A percentile compares a stretch with the other conserved stretches of the same genome.
phyloP scores from a whole-genome alignment of 2,888 invertebrate species.

The Zygaena filipendulae region DNA sequence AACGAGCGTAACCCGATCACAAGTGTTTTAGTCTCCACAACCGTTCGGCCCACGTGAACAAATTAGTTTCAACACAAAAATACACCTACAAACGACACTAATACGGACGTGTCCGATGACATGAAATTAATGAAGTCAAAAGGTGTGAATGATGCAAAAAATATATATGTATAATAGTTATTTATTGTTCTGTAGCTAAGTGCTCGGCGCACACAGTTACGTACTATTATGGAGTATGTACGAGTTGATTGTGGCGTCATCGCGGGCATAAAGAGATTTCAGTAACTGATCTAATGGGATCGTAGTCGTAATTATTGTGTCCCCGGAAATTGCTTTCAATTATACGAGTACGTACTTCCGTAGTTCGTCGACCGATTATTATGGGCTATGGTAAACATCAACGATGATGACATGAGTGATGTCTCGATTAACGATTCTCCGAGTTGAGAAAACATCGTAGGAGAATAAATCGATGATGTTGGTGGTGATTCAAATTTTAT shows the following conservation, averaged over 20 bases:
- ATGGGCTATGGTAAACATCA: slow-evolving; percentile 23
- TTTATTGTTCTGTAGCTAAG: too few relatives aligned
- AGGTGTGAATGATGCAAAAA: slow-evolving; percentile 32
- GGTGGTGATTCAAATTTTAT: too few relatives aligned
- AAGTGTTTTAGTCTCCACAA: slow-evolving; percentile 29
- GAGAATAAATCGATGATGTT: too few relatives aligned
- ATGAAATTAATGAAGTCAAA: slow-evolving; percentile 34
- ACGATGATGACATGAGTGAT: too few relatives aligned
- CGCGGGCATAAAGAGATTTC: too few relatives aligned
- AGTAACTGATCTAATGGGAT: slow-evolving; percentile 27
- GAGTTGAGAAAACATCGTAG: too few relatives aligned
- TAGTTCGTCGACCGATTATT: slow-evolving; percentile 26
- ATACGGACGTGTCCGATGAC: slow-evolving; percentile 29
- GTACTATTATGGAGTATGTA: too few relatives aligned
- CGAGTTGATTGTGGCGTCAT: too few relatives aligned
- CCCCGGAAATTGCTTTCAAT: slow-evolving; percentile 45
- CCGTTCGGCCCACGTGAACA: slow-evolving; percentile 32
- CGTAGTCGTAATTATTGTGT: slow-evolving; percentile 36
- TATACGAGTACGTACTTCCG: slow-evolving; percentile 24
- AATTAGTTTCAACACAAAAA: slow-evolving; percentile 34
- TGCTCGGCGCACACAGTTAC: too few relatives aligned
- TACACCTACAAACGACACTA: slow-evolving; percentile 26
- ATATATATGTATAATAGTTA: too few relatives aligned
- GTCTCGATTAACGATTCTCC: too few relatives aligned
- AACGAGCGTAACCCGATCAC: slow-evolving; percentile 48